Base-by-base conservation (phyloP, 2,797 vertebrate species). In the Sciaenops ocellatus region DNA sequence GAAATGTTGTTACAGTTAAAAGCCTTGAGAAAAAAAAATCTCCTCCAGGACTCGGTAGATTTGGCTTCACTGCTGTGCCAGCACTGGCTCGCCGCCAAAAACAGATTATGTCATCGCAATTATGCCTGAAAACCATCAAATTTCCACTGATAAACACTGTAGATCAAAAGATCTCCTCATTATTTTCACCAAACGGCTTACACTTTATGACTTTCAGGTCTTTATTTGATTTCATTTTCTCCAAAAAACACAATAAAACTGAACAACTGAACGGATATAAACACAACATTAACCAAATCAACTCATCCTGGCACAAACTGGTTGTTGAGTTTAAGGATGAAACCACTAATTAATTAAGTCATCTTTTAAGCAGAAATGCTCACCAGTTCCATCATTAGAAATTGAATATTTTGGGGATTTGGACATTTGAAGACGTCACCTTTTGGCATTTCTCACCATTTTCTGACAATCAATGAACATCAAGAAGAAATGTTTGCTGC, bases 101-200 rank as follows among this genome's bases (percentile, higher is more conserved):
- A 47, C 48, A 57, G 74, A 85, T 85, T 80, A 85, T 79, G 82
- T 85, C 80, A 86, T 62, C 24, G 3, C 44, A 57, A 64, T 74
- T 74, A 72, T 51, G 48, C 62, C 57, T n/a, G 70, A 69, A 77
- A 75, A 73, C 47, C 67, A 71, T 52, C 41, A 2, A 20, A 76
- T 72, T 66, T 61, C 22, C 18, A 68, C 82, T 28, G 56, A 80
- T 44, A 56, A 54, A 60, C 8, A 28, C 3, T 51, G 38, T 4
- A 76, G 69, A 83, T 83, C 76, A 82, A 79, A 83, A 73, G 41
- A 64, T 52, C 18, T 55, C 46, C 18, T 44, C 28, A 65, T 62
- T 24, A 76, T 56, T 74, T 34, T 55, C 22, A n/a, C 59, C 41
- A 42, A 11, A 9, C 61, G n/a, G 42, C 59, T 82, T 51, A 57